These are phyloP conservation scores for Alectoris magna DNA, from an alignment of 2,797 vertebrate genomes.

Conservation along the genomic window DNA sequence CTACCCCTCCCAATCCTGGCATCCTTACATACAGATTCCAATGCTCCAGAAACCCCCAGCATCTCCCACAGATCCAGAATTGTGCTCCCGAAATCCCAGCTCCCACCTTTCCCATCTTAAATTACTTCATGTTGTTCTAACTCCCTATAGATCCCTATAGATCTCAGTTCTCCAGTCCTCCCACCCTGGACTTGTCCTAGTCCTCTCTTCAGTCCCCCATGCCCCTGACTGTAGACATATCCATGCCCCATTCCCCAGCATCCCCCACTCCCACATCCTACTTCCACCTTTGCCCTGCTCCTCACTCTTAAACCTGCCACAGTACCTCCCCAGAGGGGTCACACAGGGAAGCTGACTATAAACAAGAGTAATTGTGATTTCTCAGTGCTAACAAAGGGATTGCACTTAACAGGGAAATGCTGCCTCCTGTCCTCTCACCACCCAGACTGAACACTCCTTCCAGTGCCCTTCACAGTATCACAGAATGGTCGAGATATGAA, in stretches of 20 bases:
- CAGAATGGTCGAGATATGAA: not conserved
- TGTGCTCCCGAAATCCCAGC: not conserved
- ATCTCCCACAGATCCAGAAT: not conserved
- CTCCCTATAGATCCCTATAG: not conserved
- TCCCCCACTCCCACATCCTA: not conserved
- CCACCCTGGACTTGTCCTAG: not conserved
- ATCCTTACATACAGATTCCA: not conserved
- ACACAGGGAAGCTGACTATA: not conserved
- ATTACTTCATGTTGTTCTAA: not conserved
- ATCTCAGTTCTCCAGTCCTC: not conserved
- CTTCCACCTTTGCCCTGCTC: not conserved
- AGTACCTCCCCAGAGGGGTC: not conserved
- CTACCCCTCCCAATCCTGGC: not conserved
- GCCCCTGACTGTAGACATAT: not conserved
- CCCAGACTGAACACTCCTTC: not conserved
- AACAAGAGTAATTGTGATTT: not conserved
- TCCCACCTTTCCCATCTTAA: not conserved
- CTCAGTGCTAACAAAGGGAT: not conserved
- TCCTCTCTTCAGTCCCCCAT: not conserved
- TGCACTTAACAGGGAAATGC: not conserved
- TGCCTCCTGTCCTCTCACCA: not conserved
- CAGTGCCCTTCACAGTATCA: not conserved
- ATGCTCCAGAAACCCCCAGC: not conserved
- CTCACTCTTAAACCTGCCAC: not conserved
- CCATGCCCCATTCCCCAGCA: not conserved